Percentiles rank a stretch among this genome's conserved stretches.
These are phyloP conservation scores for Pomacea maculata DNA, from an alignment of 1,140 invertebrate species.

Conservation along the genomic window DNA sequence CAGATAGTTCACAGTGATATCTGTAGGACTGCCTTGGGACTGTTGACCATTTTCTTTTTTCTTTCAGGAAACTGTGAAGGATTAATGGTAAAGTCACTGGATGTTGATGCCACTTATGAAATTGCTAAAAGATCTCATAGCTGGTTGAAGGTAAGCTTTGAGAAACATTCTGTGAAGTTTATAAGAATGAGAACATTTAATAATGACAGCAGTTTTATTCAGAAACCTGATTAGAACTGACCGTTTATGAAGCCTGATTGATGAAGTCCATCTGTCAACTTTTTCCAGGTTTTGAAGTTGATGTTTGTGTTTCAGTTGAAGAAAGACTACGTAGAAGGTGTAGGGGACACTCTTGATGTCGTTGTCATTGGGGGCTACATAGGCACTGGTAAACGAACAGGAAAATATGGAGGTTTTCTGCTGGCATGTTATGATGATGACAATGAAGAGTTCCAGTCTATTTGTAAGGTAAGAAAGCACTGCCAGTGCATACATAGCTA, in stretches of 20 bases:
- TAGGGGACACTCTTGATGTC: slow-evolving; percentile 91
- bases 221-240: no score
- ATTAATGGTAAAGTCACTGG: slow-evolving; percentile 97
- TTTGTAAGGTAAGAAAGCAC: slow-evolving; percentile 79
- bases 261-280: not conserved
- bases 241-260: not conserved
- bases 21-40: no score
- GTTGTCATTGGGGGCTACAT: slow-evolving; percentile 96
- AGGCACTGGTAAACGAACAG: slow-evolving; percentile 94
- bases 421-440: slow-evolving; percentile 95
- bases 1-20: no score
- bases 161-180: not conserved
- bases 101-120: slow-evolving; percentile 94
- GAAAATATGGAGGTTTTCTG: slow-evolving; percentile 94
- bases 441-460: slow-evolving; percentile 92
- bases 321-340: slow-evolving; percentile 96
- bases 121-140: slow-evolving; percentile 97
- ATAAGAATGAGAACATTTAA: no score
- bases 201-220: no score
- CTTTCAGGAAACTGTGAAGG: slow-evolving; percentile 92
- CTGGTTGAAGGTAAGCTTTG: slow-evolving; percentile 83
- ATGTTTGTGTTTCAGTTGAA: slow-evolving; percentile 74
- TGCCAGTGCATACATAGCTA: no score
- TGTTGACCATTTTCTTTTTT: slow-evolving; percentile 21
- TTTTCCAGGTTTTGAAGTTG: not conserved